Percentiles rank a stretch among this genome's conserved stretches.
Conservation (phyloP, 2,113 vertebrate species). For the Aythya baeri region DNA sequence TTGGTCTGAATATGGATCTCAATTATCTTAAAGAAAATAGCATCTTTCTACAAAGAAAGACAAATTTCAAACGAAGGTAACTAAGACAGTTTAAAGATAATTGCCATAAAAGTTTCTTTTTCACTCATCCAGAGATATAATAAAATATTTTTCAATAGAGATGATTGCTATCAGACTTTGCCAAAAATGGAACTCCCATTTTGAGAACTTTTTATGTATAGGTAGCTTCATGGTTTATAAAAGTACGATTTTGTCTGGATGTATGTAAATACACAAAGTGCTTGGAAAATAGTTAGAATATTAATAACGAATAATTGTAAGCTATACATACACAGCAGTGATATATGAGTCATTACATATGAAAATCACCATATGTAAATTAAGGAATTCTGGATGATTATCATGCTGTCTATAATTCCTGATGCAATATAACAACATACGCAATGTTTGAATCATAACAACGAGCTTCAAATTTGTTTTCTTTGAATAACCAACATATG, state of each 20-base stretch:
- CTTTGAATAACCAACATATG: constrained; percentile 2
- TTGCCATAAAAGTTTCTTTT: not conserved
- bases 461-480: constrained; percentile 45
- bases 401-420: constrained; percentile 9
- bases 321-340: not conserved
- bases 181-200: not conserved
- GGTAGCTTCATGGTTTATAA: not conserved
- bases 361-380: constrained; percentile 7
- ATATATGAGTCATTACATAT: not conserved
- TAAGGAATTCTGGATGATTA: not conserved
- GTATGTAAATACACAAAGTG: not conserved
- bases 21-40: not conserved
- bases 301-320: not conserved
- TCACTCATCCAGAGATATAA: not conserved
- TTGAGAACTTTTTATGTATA: not conserved
- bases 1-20: not conserved
- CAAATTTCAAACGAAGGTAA: not conserved
- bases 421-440: constrained; percentile 31
- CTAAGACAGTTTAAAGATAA: not conserved
- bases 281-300: not conserved
- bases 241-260: not conserved
- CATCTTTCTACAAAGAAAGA: not conserved
- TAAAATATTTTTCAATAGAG: not conserved
- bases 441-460: constrained; percentile 33
- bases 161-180: not conserved